phyloP scores from a whole-genome alignment of 2,797 vertebrate species.

The Squalus acanthias region DNA sequence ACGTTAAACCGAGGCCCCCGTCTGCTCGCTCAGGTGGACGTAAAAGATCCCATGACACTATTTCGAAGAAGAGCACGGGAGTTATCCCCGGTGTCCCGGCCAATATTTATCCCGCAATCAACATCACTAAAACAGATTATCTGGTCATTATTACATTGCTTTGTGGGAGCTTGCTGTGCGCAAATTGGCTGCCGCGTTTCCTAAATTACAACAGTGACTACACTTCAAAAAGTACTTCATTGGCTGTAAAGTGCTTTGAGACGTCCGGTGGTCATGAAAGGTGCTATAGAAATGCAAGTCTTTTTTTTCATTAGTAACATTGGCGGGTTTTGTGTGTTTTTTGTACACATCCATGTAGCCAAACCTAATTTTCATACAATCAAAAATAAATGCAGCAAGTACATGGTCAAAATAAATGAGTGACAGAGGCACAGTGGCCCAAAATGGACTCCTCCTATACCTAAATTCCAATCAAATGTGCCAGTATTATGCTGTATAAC shows the following conservation, averaged over 20 bases:
- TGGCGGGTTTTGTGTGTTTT: too few species aligned
- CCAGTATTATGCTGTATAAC: neutral
- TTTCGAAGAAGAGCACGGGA: neutral
- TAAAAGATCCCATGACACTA: neutral
- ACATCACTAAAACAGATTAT: neutral
- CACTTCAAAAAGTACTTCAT: neutral
- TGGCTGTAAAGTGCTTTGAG: neutral
- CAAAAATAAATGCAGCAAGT: too few species aligned
- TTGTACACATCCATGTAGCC: too few species aligned
- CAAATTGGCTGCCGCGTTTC: neutral
- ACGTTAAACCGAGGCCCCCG: neutral
- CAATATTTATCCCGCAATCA: neutral
- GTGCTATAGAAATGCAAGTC: neutral
- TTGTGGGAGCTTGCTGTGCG: neutral
- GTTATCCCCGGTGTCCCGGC: neutral
- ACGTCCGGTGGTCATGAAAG: neutral
- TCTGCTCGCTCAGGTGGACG: neutral
- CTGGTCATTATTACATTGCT: neutral
- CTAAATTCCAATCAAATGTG: neutral
- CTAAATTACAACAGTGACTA: neutral
- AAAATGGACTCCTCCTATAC: neutral
- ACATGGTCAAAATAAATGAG: too few species aligned
- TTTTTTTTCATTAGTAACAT: neutral
- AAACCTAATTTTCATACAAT: too few species aligned
- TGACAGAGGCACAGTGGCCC: too few species aligned